Base-by-base conservation (phyloP, 2,113 vertebrate genomes). In the Psittacula cyanocephala region DNA sequence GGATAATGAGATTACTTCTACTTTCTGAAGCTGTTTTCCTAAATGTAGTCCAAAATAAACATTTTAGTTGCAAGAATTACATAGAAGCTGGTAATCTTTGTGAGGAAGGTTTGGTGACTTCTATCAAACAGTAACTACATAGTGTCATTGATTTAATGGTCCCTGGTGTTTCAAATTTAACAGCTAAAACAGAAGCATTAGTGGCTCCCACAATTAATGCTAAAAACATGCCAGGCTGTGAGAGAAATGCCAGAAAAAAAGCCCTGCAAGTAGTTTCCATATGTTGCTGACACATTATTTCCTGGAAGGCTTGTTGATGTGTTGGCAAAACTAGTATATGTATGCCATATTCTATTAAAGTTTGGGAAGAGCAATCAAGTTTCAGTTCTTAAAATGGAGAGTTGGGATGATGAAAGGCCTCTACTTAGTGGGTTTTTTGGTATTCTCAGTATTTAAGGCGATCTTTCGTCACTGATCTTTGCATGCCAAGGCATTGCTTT, bases 271-370 rank as follows among this genome's bases (percentile, higher is more conserved):
- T 70, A 55, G 53, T 93, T 96, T 94, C 89, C 80, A 43, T 57
- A 64, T 93, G 81, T 64, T 93, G 72, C 71, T 93, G 90, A 93
- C 70, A 50, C 57, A 9, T 35, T 74, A 11, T 97, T 93, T 94
- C 88, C 88, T 92, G 79, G 83, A 88, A 85, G 55, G 46, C 43
- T 64, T 67, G n/a, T 70, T 83, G 64, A 63, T 81, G 37, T 43
- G 33, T 81, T 91, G 85, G 79, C 72, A 79, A 72, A 84, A 80
- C 19, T 75, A 65, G 20, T 65, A 31, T 35, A 76, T 35, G 33
- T 74, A 52, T 89, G 33, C 46, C 47, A 49, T 84, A 89, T 85
- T 74, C 39, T 69, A 8, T 39, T 79, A 55, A 89, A 77, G 22
- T 52, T 92, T 86, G 67, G 57, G 37, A 89, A 81, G 69, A 86